Evolutionary conservation across 2,797 vertebrate genomes (phyloP).

Genomic region (Microchirus variegatus): DNA sequence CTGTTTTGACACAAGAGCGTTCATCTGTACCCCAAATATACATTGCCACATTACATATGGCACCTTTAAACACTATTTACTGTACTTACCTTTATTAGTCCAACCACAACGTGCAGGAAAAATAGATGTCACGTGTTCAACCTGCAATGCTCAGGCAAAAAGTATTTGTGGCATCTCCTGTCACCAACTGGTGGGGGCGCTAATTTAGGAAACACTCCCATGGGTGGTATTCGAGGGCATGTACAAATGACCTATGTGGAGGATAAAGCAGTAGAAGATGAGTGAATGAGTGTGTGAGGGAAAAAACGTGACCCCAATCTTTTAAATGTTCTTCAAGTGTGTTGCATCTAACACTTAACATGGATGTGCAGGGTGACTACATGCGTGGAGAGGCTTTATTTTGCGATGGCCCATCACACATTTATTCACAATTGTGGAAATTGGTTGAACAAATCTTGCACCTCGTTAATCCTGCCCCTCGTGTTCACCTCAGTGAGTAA

Average conservation of each 20-base stretch:
- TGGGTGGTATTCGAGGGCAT: no score
- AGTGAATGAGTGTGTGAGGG: slow-evolving; percentile 12
- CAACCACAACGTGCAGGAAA: no score
- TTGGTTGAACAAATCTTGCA: slow-evolving; percentile 66
- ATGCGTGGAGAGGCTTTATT: slow-evolving; percentile 65
- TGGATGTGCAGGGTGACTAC: slow-evolving; percentile 10
- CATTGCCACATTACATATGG: no score
- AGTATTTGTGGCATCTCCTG: no score
- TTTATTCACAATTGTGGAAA: slow-evolving; percentile 63
- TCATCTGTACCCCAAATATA: no score
- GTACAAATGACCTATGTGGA: no score
- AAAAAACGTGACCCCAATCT: neutral
- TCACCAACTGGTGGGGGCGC: no score
- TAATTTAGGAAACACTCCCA: no score
- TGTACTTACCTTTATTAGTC: no score
- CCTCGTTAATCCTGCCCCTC: slow-evolving; percentile 63
- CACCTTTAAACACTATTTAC: no score
- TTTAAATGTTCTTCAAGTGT: slow-evolving; percentile 36
- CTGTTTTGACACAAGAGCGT: slow-evolving; percentile 16
- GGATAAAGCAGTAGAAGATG: slow-evolving; percentile 28
- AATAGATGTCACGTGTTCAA: no score
- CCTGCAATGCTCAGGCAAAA: no score
- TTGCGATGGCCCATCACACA: slow-evolving; percentile 61
- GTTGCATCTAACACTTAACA: slow-evolving; percentile 40
- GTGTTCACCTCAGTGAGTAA: slow-evolving; percentile 52